Evolutionary conservation across 1,140 invertebrate species (phyloP), one percentile per base, ranked within the genome.

Genomic region (Diachasmimorpha longicaudata): DNA sequence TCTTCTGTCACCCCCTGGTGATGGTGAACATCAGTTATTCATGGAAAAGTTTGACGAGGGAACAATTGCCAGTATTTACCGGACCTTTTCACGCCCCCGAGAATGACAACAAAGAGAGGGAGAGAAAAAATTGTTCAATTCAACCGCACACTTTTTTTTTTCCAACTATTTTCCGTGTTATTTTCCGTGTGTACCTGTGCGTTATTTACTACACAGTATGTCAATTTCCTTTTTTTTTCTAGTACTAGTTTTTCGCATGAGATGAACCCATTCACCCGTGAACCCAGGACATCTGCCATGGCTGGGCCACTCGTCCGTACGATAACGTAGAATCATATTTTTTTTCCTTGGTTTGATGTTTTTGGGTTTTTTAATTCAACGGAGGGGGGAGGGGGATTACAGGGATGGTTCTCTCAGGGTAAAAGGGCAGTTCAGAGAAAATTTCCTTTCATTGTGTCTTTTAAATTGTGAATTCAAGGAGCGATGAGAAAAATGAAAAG

Each of bases 41-140:
- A 85, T 84, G 82, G 78, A 80, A 31, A 37, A 68, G 79, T 82
- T 84, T 82, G 85, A 85, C 82, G 82, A 84, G 79, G 79, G 83
- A 86, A 87, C 85, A 87, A 87, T 87, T 76, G 76, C 69, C 70
- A 75, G 21, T 63, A 63, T 63, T 87, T 85, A 81, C 84, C 78
- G 76, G 79, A 70, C 78, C 82, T 81, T 84, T 86, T 83, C 80
- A 85, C 80, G 81, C 83, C 58, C 58, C 48, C 48, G 6, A 52
- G 48, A 52, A 52, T n/a, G 13, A 19, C 48, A n/a, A 52, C 48
- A 52, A 52, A 52, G 16, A 48, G 46, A 48, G 21, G n/a, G 52
- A 6, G 19, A 16, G n/a, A 25, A 63, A 79, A 84, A 82, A 82
- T 83, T 83, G 82, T 83, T 75, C 58, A 63, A 63, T 63, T 63